phyloP scores from a whole-genome alignment of 2,113 vertebrate species.

The Solea senegalensis region DNA sequence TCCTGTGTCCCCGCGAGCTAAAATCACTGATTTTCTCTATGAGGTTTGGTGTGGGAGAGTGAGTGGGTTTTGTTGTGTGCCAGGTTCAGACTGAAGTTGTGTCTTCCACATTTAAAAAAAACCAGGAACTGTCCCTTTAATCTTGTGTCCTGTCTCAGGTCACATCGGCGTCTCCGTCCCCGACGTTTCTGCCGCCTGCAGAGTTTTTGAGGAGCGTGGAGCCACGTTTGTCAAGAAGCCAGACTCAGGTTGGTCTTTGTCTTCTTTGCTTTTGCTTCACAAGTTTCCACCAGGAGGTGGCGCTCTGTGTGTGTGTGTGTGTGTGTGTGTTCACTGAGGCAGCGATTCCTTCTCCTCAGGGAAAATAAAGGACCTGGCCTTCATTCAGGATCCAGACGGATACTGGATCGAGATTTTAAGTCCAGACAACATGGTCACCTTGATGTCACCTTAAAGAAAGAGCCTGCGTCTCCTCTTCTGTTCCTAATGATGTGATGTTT shows the following conservation, averaged over 20 bases:
- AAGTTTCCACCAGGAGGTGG: no score
- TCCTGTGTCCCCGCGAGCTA: no score
- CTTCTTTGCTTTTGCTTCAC: background rate
- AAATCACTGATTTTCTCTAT: no score
- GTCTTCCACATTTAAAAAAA: no score
- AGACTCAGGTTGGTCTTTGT: constrained; percentile 78
- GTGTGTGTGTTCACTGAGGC: no score
- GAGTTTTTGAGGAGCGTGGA: constrained; percentile 85
- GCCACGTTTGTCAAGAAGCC: constrained; percentile 90
- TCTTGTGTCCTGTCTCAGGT: constrained; percentile 65
- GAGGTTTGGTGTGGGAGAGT: no score
- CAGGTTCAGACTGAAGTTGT: no score
- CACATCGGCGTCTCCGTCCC: constrained; percentile 91
- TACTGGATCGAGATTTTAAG: constrained; percentile 92
- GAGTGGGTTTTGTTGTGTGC: no score
- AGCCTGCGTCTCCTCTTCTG: background rate
- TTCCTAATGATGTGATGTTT: no score
- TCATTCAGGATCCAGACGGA: constrained; percentile 90
- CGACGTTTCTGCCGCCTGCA: constrained; percentile 85
- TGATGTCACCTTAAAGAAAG: constrained; percentile 48
- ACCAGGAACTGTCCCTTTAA: no score
- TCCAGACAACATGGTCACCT: constrained; percentile 80
- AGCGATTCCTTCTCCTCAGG: constrained; percentile 63
- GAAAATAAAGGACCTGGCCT: constrained; percentile 89
- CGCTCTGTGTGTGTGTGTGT: no score